A percentile compares a stretch with the other conserved stretches of the same genome.
These are phyloP conservation scores for Tachina fera DNA, from an alignment of 2,888 invertebrate species.

Conservation along the genomic window DNA sequence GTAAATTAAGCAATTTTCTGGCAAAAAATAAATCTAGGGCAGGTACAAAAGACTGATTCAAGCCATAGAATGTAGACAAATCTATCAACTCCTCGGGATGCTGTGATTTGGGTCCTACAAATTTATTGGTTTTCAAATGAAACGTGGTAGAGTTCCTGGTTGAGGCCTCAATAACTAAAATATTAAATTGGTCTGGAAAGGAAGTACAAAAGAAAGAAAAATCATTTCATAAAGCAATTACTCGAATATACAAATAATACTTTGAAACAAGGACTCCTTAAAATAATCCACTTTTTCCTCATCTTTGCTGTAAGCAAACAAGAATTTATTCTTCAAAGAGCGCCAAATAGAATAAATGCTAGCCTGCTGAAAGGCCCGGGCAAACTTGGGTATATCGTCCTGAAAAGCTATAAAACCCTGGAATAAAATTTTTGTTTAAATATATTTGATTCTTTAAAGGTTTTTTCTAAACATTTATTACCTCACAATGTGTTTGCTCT, in stretches of 20 bases:
- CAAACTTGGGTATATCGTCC: slow-evolving; percentile 77
- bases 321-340: too few species aligned
- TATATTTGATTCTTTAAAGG: background rate
- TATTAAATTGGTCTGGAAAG: too few species aligned
- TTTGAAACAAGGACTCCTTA: too few species aligned
- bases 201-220: too few species aligned
- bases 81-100: slow-evolving; percentile 59
- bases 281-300: too few species aligned
- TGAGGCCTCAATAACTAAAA: too few species aligned
- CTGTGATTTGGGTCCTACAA: too few species aligned
- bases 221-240: too few species aligned
- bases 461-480: slow-evolving; percentile 1
- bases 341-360: slow-evolving; percentile 76
- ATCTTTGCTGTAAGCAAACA: too few species aligned
- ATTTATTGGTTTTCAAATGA: too few species aligned
- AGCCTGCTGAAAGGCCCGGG: slow-evolving; percentile 75
- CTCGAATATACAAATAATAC: too few species aligned
- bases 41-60: slow-evolving; percentile 35
- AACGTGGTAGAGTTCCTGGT: too few species aligned
- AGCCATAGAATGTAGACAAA: slow-evolving; percentile 74
- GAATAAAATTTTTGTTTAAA: background rate
- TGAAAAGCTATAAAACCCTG: slow-evolving; percentile 77
- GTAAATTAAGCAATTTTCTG: slow-evolving; percentile 76
- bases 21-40: slow-evolving; percentile 57
- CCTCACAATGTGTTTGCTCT: slow-evolving; percentile 71